Base-by-base conservation (phyloP, 2,888 invertebrate genomes). In the Acanthopleura granulata region DNA sequence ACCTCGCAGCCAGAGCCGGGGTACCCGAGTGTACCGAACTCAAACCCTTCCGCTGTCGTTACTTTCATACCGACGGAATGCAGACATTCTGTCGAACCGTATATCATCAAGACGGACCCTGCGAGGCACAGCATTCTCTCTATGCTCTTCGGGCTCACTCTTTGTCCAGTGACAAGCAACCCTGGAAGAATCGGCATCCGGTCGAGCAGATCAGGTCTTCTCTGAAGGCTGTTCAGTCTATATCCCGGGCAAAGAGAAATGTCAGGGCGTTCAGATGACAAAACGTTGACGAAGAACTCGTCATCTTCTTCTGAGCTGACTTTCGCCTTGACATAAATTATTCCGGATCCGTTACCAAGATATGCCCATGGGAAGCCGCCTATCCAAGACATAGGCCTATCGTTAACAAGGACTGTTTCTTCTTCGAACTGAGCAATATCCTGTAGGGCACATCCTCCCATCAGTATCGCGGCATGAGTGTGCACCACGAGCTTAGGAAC, bases 401-500 rank as follows among this genome's bases (percentile, higher is more conserved):
- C 74, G 14, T 49, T 69, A 27, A 72, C 27, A 18, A 72, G 16
- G 40, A 29, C 71, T 14, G 18, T n/a, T 3, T 18, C 57, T 57
- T 57, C 57, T n/a, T n/a, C 18, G 6, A 57, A 22, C 57, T 57
- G 6, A 1, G 6, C 3, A 40, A 40, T 6, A 22, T 22, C 57
- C 12, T 6, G 3, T 12, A 57, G 1, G 0, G 29, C 9, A 14
- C n/a, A 22, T 1, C 30, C 25, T 14, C 49, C 69, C n/a, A 18
- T 30, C 25, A 74, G 49, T 4, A 40, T 22, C 25, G 49, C 9
- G 25, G 16, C 49, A 18, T 72, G 74, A 16, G 74, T 62, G 22
- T 40, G 57, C 27, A 57, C 30, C 1, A 76, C 72, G 16, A 71
- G 40, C 27, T 76, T 76, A 11, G 74, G 74, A n/a, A 30, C 11